Conservation (phyloP, 1,140 invertebrate species). For the Drosophila yakuba region DNA sequence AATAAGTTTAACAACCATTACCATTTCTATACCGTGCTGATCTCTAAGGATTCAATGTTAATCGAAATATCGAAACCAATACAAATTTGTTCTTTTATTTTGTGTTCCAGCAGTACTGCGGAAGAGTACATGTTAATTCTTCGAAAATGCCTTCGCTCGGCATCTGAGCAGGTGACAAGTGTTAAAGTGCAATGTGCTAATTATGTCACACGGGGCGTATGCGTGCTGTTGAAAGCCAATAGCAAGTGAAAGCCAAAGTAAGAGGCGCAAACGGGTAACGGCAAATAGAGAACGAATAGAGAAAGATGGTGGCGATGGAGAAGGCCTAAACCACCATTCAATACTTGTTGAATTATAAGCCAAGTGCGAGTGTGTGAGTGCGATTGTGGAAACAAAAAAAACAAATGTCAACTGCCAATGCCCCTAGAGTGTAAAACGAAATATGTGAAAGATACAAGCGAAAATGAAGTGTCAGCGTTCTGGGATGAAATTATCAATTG, state of each 20-base stretch:
- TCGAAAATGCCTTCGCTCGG: constrained; percentile 5
- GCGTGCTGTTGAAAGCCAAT: constrained; percentile 58
- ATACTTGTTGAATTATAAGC: constrained; percentile 71
- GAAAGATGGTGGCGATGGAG: constrained; percentile 27
- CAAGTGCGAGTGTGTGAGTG: neutral
- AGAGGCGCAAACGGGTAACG: constrained; percentile 27
- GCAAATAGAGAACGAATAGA: constrained; percentile 19
- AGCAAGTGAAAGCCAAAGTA: constrained; percentile 53
- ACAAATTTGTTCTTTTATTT: neutral
- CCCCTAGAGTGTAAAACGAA: constrained; percentile 39
- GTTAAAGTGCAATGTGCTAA: constrained; percentile 80
- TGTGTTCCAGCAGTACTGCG: neutral
- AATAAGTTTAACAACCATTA: too few relatives aligned
- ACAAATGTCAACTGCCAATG: constrained; percentile 61
- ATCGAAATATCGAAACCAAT: neutral
- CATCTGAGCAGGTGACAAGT: constrained; percentile 34
- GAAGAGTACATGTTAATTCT: neutral
- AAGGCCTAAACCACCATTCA: constrained; percentile 41
- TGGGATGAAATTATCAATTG: constrained; percentile 60
- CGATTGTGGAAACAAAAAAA: constrained; percentile 16
- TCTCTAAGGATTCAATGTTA: too few relatives aligned
- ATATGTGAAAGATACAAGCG: constrained; percentile 25
- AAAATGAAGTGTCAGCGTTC: constrained; percentile 61
- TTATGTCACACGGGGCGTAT: constrained; percentile 75
- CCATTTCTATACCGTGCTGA: too few relatives aligned